Evolutionary conservation across 2,888 invertebrate species (phyloP), one percentile per base, ranked within the genome.

Genomic region (Tinea pellionella): DNA sequence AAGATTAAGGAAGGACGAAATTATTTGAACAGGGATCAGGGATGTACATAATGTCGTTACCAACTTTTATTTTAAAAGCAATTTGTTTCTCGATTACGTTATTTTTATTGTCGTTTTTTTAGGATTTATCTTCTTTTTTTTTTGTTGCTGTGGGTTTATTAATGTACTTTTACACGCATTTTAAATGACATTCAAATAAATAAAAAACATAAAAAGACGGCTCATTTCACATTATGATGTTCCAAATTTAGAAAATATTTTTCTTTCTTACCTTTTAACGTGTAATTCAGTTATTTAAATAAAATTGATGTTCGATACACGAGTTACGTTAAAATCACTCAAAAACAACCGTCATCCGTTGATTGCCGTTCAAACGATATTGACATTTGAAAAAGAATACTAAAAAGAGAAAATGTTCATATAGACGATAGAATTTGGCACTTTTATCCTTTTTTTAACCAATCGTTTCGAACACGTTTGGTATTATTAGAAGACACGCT

Each of bases 1-100:
- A 32, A 57, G 57, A 32, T 57, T 32, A 32, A 57, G 57, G 29
- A 16, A 32, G 57, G 32, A 30, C 57, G 32, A 32, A 57, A 57
- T 57, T 57, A 57, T 57, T 57, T 57, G 57, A 57, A 32, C 57
- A 32, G 32, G 32, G 57, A 57, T 57, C 32, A 32, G 32, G 15
- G 29, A n/a, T 29, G 32, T 57, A 19, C 53, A 53, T 53, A 53
- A 53, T 53, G 19, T 24, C 24, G 47, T 47, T 47, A 47, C 12
- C 9, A 47, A 47, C 47, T 47, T 47, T 47, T 47, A 47, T 47
- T 47, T 47, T 47, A 13, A 47, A 47, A 47, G 47, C 9, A 47
- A 47, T 47, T 47, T 37, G 37, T 37, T 47, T 16, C 47, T 55
- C 29, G n/a, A 7, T 24, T 12, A 13, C 15, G 9, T 47, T 47